Evolutionary conservation across 1,140 invertebrate species (phyloP).

Genomic region (Aphidius ervi): DNA sequence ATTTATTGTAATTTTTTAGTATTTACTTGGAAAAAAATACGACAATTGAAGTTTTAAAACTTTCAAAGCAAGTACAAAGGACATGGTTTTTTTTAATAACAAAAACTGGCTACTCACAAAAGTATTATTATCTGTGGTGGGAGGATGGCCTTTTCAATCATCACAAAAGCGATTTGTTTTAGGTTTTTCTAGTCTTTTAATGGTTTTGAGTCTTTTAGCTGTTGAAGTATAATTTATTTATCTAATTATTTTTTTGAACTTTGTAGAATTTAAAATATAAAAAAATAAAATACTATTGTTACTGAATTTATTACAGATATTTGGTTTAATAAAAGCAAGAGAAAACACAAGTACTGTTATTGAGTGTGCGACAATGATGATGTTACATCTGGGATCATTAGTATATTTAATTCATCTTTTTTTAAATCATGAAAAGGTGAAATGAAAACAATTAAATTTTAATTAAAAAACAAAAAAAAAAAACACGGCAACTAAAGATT

Average conservation of each 20-base stretch:
- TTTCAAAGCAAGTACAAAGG: too few species aligned
- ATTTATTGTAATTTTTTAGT: too few species aligned
- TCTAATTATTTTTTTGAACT: too few species aligned
- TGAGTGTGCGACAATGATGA: constrained; percentile 12
- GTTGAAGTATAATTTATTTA: constrained; percentile 12
- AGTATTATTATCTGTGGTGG: constrained; percentile 6
- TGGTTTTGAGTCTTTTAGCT: constrained; percentile 5
- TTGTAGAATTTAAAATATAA: too few species aligned
- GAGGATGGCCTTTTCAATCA: constrained; percentile 13
- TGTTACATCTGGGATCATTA: constrained; percentile 8
- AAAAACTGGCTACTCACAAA: constrained; percentile 8
- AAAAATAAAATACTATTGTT: too few species aligned
- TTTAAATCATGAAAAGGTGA: constrained; percentile 8
- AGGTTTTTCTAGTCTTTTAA: neutral
- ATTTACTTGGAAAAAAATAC: too few species aligned
- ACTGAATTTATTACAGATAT: neutral
- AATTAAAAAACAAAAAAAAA: too few species aligned
- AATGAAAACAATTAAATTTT: neutral
- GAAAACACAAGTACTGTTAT: neutral
- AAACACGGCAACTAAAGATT: neutral
- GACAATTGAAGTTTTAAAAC: too few species aligned
- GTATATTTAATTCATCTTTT: constrained; percentile 8
- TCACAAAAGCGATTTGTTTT: neutral
- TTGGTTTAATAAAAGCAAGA: constrained; percentile 1
- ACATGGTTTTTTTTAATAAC: constrained; percentile 11